phyloP scores from a whole-genome alignment of 2,797 vertebrate genomes.

The Cossypha dichroa region DNA sequence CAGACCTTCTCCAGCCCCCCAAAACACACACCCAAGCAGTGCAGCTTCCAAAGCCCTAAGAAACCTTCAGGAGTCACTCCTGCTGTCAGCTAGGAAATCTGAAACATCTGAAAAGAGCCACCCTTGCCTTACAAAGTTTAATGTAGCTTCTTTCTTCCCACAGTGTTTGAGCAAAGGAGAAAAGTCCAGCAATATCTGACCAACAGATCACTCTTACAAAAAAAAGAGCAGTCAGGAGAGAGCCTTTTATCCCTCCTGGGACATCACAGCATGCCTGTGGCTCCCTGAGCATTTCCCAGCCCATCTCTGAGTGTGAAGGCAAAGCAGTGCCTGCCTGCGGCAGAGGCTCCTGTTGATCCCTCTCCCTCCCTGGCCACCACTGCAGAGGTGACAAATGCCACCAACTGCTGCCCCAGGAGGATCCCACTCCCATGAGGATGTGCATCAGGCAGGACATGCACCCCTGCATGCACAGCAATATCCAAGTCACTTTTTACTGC shows the following conservation, averaged over 20 bases:
- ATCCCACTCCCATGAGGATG: background rate
- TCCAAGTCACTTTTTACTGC: background rate
- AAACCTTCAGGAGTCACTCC: background rate
- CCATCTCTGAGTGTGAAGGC: rapidly evolving
- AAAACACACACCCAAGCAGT: background rate
- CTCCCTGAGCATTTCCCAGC: rapidly evolving
- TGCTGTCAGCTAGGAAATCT: background rate
- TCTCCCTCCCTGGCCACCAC: background rate
- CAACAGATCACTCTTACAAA: background rate
- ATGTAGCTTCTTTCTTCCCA: rapidly evolving
- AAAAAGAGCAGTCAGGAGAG: background rate
- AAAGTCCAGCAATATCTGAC: background rate
- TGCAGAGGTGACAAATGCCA: background rate
- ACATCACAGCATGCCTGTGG: background rate
- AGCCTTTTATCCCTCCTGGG: background rate
- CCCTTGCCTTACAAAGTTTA: background rate
- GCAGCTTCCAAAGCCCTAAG: background rate
- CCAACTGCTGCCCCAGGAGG: background rate
- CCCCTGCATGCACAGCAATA: background rate
- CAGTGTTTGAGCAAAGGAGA: background rate
- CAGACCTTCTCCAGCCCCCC: background rate
- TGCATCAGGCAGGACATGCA: background rate
- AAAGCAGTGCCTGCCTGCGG: background rate
- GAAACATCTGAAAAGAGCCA: background rate
- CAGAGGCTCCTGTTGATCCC: background rate